A percentile compares a stretch with the other conserved stretches of the same genome.
Evolutionary conservation across 2,113 vertebrate species (phyloP).

Genomic region (Bothrops jararaca): DNA sequence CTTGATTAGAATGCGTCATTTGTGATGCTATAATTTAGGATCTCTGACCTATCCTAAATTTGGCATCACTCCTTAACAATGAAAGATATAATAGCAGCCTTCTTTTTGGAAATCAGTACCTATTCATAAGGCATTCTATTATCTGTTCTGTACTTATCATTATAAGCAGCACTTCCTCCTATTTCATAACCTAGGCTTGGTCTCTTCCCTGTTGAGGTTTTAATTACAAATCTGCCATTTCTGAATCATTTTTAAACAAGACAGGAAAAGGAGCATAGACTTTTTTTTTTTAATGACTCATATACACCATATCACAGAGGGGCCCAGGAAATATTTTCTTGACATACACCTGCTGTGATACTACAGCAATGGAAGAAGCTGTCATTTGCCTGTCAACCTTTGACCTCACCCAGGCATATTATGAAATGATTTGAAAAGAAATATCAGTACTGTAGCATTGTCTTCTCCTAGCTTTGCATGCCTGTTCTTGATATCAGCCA

Average conservation of each 20-base stretch:
- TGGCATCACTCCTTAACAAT: conserved; percentile 23
- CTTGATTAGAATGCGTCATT: conserved; percentile 33
- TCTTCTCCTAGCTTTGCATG: conserved; percentile 71
- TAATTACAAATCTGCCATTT: conserved; percentile 77
- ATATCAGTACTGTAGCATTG: conserved; percentile 60
- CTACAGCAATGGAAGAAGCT: conserved; percentile 81
- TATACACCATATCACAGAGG: conserved; percentile 61
- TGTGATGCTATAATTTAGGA: background rate
- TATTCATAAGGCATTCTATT: conserved; percentile 56
- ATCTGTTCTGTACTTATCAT: conserved; percentile 62
- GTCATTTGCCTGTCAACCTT: conserved; percentile 88
- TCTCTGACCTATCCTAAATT: conserved; percentile 30
- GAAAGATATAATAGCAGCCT: conserved; percentile 45
- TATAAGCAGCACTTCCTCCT: conserved; percentile 54
- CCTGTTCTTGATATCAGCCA: conserved; percentile 85
- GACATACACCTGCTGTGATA: conserved; percentile 83
- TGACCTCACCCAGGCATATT: conserved; percentile 78
- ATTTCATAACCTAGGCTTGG: conserved; percentile 53
- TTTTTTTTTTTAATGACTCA: conserved; percentile 42
- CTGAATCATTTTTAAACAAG: conserved; percentile 62
- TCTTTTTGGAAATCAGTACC: conserved; percentile 46
- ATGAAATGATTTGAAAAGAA: conserved; percentile 78
- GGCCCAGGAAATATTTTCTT: conserved; percentile 75
- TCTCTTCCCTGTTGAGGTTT: conserved; percentile 68
- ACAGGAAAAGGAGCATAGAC: conserved; percentile 74